Evolutionary conservation across 2,888 invertebrate species (phyloP).

Genomic region (Agrotis segetum): DNA sequence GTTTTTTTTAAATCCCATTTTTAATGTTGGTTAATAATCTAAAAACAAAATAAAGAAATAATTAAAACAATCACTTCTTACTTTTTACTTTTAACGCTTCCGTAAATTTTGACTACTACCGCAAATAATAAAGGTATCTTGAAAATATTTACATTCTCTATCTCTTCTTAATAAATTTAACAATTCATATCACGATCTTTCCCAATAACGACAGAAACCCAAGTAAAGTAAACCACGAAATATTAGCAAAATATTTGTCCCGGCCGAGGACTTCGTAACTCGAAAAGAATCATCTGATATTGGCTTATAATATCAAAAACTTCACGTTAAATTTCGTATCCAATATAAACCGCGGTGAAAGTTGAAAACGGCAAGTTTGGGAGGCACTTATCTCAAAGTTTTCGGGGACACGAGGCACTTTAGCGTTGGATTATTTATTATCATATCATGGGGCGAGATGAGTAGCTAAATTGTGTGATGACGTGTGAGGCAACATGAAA

Average conservation of each 20-base stretch:
- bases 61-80: background rate
- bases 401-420: constrained; percentile 72
- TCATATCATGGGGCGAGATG: constrained; percentile 66
- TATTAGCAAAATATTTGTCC: constrained; percentile 63
- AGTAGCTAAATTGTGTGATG: constrained; percentile 77
- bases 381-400: constrained; percentile 75
- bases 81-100: background rate
- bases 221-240: constrained; percentile 49
- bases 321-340: constrained; percentile 80
- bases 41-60: too few relatives aligned
- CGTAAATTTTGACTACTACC: background rate
- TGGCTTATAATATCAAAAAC: constrained; percentile 76
- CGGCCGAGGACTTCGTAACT: constrained; percentile 56
- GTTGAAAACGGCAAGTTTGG: constrained; percentile 69
- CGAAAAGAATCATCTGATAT: constrained; percentile 71
- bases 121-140: background rate
- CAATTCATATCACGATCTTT: constrained; percentile 42
- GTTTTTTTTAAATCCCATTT: too few relatives aligned
- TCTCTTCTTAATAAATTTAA: constrained; percentile 21
- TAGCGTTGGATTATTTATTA: constrained; percentile 74
- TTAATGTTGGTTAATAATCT: too few relatives aligned
- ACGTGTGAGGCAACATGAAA: constrained; percentile 80
- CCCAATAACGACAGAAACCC: constrained; percentile 28
- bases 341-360: constrained; percentile 79
- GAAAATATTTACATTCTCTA: constrained; percentile 3